Base-by-base conservation (phyloP, 2,113 vertebrate species). In the Apaloderma vittatum region DNA sequence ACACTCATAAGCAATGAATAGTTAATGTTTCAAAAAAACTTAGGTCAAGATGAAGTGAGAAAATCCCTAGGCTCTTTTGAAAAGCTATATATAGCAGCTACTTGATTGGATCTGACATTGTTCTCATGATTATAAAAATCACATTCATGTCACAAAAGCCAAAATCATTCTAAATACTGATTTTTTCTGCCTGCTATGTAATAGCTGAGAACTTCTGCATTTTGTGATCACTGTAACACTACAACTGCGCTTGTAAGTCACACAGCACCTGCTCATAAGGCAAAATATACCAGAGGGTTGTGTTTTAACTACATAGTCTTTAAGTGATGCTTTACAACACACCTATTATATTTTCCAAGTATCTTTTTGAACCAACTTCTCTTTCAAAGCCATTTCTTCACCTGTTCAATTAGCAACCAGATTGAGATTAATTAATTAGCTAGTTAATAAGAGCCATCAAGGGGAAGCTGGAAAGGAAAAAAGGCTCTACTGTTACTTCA, bases 381-480 rank as follows among this genome's bases (percentile, higher is more conserved):
- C 30, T 87, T 34, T 83, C 83, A 93, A 95, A 95, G 58, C 18
- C n/a, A 34, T 83, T 66, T 75, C 72, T 94, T 65, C 49, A 86
- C 43, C 20, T 70, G 34, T 23, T 90, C 95, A 93, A 86, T 90
- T 96, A 72, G 83, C 88, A 92, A 94, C 29, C 29, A 93, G 13
- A 49, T 96, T 85, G 40, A 95, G 48, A 40, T 77, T 96, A 87
- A 82, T 95, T 96, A 92, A 75, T 88, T 74, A 83, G 23, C 13
- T 65, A 80, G 46, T 79, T 89, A 85, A 29, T 48, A 66, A 86
- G 22, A 94, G 49, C n/a, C 17, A 71, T 61, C 37, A 61, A 55
- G 24, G 52, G 40, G 43, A 81, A 73, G 9, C 6, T 70, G 52
- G 72, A 91, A 48, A 90, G 48, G 13, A 75, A 91, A 90, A 77